Conservation (phyloP, 2,888 invertebrate species). For the Lasioglossum marginatum region DNA sequence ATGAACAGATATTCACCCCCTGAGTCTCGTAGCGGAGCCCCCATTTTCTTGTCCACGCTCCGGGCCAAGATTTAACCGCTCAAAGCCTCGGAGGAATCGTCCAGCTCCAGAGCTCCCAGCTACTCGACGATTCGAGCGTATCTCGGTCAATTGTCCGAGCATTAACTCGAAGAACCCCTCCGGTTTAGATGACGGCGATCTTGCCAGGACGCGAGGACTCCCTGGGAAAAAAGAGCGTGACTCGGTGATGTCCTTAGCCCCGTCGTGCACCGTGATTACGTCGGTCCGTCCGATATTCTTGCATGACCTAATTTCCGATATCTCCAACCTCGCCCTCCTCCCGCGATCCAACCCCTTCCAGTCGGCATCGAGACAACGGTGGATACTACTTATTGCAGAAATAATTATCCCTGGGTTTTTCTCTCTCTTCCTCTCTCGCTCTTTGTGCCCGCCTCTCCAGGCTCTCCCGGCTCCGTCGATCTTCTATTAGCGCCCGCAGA, state of each 20-base stretch:
- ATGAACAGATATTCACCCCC: neutral
- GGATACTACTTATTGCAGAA: conserved; percentile 41
- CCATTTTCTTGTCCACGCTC: neutral
- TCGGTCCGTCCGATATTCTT: conserved; percentile 64
- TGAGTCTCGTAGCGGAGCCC: neutral
- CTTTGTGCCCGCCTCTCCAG: neutral
- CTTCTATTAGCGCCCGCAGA: conserved; percentile 38
- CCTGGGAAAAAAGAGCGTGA: conserved; percentile 37
- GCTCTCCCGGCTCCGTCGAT: conserved; percentile 2
- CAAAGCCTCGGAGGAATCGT: neutral
- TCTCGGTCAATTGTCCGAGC: conserved; percentile 14
- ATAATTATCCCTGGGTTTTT: conserved; percentile 43
- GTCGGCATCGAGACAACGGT: conserved; percentile 13
- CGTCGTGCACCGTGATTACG: conserved; percentile 55
- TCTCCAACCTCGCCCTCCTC: neutral
- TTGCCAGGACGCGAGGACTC: neutral
- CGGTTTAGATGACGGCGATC: neutral
- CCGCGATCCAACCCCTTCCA: neutral
- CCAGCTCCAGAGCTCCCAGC: neutral
- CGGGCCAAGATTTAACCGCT: conserved; percentile 4
- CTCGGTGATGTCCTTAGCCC: conserved; percentile 57
- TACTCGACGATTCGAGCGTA: neutral
- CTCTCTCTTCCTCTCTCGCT: neutral
- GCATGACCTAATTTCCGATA: conserved; percentile 67
- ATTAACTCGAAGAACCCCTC: neutral